Percentiles rank a stretch among this genome's conserved stretches.
These are phyloP conservation scores for Xanthostigma xanthostigma DNA, from an alignment of 2,888 invertebrate species.

Conservation along the genomic window DNA sequence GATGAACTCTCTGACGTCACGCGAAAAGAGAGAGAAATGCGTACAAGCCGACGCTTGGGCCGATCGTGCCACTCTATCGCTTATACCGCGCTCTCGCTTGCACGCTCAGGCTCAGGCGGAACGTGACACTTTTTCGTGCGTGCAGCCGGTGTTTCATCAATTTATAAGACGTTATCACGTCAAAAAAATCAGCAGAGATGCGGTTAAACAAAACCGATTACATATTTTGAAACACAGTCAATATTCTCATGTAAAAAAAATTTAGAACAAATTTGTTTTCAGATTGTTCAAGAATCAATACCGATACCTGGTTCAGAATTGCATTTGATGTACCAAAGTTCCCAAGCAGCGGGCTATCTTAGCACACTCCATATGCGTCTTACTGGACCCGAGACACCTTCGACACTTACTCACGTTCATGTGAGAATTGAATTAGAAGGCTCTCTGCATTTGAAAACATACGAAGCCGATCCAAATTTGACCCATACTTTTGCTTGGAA, in stretches of 20 bases:
- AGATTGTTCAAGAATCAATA: slow-evolving; percentile 94
- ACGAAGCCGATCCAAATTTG: slow-evolving; percentile 91
- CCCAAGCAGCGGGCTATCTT: slow-evolving; percentile 84
- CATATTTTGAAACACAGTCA: slow-evolving; percentile 4
- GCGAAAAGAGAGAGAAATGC: too few species aligned
- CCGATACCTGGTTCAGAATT: slow-evolving; percentile 87
- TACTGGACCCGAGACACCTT: slow-evolving; percentile 65
- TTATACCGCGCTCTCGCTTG: too few species aligned
- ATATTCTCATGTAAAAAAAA: slow-evolving; percentile 1
- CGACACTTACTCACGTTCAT: slow-evolving; percentile 73
- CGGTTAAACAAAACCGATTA: not conserved
- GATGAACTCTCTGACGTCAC: too few species aligned
- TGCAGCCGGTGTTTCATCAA: too few species aligned
- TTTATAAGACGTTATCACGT: too few species aligned
- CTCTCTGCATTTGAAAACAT: slow-evolving; percentile 76
- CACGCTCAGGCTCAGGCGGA: too few species aligned
- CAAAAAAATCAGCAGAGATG: not conserved
- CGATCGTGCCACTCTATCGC: too few species aligned
- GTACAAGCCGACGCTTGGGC: too few species aligned
- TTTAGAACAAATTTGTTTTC: slow-evolving; percentile 16
- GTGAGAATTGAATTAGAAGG: slow-evolving; percentile 89
- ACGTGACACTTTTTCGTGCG: too few species aligned
- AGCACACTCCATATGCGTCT: slow-evolving; percentile 85
- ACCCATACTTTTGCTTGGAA: slow-evolving; percentile 97
- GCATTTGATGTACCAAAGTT: slow-evolving; percentile 89